Conservation (phyloP, 2,797 vertebrate species). For the Acomys russatus region DNA sequence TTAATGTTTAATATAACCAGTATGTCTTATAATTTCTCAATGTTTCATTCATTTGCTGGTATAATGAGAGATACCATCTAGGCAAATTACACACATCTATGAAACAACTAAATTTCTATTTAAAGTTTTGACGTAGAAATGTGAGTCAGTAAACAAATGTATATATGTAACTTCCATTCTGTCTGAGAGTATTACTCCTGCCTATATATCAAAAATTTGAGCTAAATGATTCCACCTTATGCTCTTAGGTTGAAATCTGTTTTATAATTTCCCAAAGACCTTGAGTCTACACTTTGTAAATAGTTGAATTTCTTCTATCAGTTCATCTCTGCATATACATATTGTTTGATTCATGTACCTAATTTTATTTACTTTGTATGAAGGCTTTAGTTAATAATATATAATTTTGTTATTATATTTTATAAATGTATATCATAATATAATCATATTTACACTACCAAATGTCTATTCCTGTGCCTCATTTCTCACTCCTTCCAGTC, state of each 20-base stretch:
- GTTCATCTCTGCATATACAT: not conserved
- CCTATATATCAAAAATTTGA: not conserved
- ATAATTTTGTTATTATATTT: not conserved
- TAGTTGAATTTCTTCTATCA: not conserved
- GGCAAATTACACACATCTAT: not conserved
- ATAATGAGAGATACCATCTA: not conserved
- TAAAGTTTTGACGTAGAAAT: not conserved
- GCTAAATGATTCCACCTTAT: constrained; percentile 15
- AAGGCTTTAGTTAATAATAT: not conserved
- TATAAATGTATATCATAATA: not conserved
- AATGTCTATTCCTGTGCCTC: not conserved
- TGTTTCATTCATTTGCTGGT: not conserved
- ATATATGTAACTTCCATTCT: not conserved
- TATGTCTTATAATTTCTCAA: not conserved
- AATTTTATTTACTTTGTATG: not conserved
- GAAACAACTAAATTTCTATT: not conserved
- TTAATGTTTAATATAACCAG: not conserved
- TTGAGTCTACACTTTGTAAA: not conserved
- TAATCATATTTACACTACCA: not conserved
- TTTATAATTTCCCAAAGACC: not conserved
- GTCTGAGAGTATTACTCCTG: not conserved
- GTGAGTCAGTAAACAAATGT: not conserved
- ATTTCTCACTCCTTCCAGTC: no score
- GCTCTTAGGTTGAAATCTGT: not conserved
- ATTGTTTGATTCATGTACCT: not conserved